Base-by-base conservation (phyloP, 2,113 vertebrate genomes). In the Orthonyx spaldingii region DNA sequence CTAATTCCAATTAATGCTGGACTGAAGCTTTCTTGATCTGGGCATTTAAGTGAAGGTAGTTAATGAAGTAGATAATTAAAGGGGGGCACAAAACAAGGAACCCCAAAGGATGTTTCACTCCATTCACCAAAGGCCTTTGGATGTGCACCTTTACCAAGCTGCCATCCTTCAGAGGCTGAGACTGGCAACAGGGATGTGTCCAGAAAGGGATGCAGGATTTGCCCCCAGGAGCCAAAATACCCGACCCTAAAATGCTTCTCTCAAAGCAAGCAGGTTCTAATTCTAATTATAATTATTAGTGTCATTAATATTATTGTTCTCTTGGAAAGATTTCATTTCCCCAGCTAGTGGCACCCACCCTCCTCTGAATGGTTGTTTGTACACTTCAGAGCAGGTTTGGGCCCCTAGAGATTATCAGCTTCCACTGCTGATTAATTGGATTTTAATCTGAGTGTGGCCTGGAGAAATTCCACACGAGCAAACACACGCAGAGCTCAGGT, bases 101-200 rank as follows among this genome's bases (percentile, higher is more conserved):
- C 16, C 32, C 28, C n/a, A 50, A 57, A n/a, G n/a, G 28, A 53
- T 11, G 5, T 86, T 70, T 53, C 21, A 22, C 61, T 81, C 33
- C 59, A 26, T 8, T 6, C 41, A 7, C 7, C 1, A 8, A 70
- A 61, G 18, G 14, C 42, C 28, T 47, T 28, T 46, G 41, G 28
- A 33, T 12, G 10, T 2, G 9, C 20, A 10, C 7, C 1, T 1
- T 69, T 35, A 12, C 30, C 1, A 37, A 32, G 30, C 15, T 32
- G 1, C 42, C 23, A 10, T 6, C 5, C 55, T 91, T 74, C 9
- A 32, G 64, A 30, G 22, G 32, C 32, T 56, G 63, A 61, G 22
- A 17, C 26, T 52, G 18, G 9, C 1, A 10, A n/a, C 1, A 4
- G 21, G 26, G 39, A 11, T 39, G 19, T 55, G 22, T 39, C 57